A percentile compares a stretch with the other conserved stretches of the same genome.
These are phyloP conservation scores for Macquaria ambigua DNA, from an alignment of 2,113 vertebrate species.

Conservation along the genomic window DNA sequence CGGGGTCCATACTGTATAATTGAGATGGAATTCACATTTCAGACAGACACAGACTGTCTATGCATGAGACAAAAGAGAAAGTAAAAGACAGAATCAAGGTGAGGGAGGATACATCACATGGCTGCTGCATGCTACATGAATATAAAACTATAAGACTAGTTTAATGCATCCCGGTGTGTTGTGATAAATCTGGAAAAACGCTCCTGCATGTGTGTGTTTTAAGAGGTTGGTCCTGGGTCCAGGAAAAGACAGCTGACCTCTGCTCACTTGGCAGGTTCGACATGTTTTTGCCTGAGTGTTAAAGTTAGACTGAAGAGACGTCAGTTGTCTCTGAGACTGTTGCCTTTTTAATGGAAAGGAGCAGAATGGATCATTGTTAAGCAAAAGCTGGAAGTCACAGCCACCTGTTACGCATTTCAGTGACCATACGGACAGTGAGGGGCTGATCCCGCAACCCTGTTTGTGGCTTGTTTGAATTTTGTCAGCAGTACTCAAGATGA, in stretches of 20 bases:
- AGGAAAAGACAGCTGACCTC: neutral
- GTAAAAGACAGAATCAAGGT: conserved; percentile 3
- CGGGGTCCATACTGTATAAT: neutral
- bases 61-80: neutral
- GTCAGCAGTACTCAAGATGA: neutral
- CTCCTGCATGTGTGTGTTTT: neutral
- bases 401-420: neutral
- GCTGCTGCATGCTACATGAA: neutral
- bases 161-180: neutral
- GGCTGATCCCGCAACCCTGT: neutral
- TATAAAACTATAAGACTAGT: neutral
- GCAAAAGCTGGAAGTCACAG: neutral
- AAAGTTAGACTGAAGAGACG: neutral
- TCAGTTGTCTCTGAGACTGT: neutral
- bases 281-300: neutral
- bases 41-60: neutral
- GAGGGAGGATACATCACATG: neutral
- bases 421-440: neutral
- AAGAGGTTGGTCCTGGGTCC: neutral
- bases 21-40: conserved; percentile 18
- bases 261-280: neutral
- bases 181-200: neutral
- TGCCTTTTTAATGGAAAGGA: neutral
- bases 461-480: neutral
- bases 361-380: neutral